Base-by-base conservation (phyloP, 2,797 vertebrate genomes). In the Liparis tanakae region DNA sequence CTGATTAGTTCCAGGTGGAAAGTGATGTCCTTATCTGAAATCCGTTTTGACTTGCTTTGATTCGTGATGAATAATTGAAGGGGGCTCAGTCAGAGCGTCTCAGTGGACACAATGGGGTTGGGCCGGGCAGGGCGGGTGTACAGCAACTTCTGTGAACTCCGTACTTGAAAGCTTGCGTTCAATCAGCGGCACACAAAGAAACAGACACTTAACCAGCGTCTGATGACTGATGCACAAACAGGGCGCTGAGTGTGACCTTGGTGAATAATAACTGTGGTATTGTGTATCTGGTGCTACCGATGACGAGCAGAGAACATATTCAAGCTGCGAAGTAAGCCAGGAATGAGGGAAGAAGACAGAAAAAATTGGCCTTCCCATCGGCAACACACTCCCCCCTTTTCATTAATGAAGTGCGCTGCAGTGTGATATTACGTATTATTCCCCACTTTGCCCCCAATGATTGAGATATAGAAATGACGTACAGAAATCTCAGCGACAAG, bases 61-160 rank as follows among this genome's bases (percentile, higher is more conserved):
- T 74, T 84, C 59, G 3, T 44, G 66, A 73, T 80, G 33, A 82
- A 86, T 76, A 55, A 82, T 82, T 88, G 54, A 86, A 63, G 64
- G 58, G 30, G 2, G 36, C 57, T 72, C 67, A 67, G 58, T 56
- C 59, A 44, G 74, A 76, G 36, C 55, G 15, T 83, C 30, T 80
- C 61, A 33, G 54, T 50, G 10, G 0, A 55, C 58, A 70, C 77
- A 68, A 43, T n/a, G 6, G 56, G 59, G 70, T 62, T 62, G 62
- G 54, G 54, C 55, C 33, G 66, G 53, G 25, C 36, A 33, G 33
- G 37, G 48, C 13, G 25, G 33, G 2, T 30, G 37, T 6, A 7
- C 60, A 60, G 12, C 34, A 63, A 58, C 43, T 56, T 54, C 20
- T 0, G 1, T 22, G 17, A 81, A 79, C 64, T 70, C 77, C 18